These are phyloP conservation scores for Leptopilina drosophilae DNA, from an alignment of 2,888 invertebrate species.

Conservation along the genomic window DNA sequence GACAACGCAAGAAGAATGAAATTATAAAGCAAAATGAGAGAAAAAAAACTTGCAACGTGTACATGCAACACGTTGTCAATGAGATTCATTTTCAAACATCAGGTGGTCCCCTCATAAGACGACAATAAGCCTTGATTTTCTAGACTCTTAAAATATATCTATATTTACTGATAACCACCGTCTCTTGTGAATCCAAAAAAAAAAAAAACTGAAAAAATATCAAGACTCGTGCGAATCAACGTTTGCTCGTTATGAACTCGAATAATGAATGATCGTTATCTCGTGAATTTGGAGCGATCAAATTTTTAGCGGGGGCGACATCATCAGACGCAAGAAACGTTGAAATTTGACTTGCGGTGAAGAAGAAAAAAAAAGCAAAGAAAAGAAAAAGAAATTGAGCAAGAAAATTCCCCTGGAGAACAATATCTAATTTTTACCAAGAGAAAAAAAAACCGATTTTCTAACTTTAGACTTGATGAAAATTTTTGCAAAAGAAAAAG, in stretches of 20 bases:
- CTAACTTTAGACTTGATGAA: background rate
- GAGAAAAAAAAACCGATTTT: background rate
- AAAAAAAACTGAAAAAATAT: background rate
- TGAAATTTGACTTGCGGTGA: background rate
- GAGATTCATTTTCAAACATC: slow-evolving; percentile 56
- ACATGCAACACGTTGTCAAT: slow-evolving; percentile 28
- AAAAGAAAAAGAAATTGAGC: background rate
- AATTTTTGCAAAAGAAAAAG: background rate
- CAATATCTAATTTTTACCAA: slow-evolving; percentile 4
- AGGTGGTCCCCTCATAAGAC: slow-evolving; percentile 50
- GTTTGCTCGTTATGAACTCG: slow-evolving; percentile 56
- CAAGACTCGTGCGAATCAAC: slow-evolving; percentile 31
- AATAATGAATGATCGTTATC: slow-evolving; percentile 62
- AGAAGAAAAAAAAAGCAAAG: background rate
- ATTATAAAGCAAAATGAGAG: background rate
- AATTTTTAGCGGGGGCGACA: background rate
- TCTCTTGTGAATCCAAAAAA: slow-evolving; percentile 20
- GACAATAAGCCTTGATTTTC: slow-evolving; percentile 58
- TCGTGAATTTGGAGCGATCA: slow-evolving; percentile 56
- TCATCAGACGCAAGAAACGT: background rate
- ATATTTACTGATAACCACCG: slow-evolving; percentile 43
- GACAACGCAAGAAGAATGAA: background rate
- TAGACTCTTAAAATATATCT: slow-evolving; percentile 49
- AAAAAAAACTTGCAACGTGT: slow-evolving; percentile 7
- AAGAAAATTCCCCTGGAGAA: background rate